A percentile compares a stretch with the other conserved stretches of the same genome.
Conservation (phyloP, 2,113 vertebrate species). For the Haplochromis vanheusdeni region DNA sequence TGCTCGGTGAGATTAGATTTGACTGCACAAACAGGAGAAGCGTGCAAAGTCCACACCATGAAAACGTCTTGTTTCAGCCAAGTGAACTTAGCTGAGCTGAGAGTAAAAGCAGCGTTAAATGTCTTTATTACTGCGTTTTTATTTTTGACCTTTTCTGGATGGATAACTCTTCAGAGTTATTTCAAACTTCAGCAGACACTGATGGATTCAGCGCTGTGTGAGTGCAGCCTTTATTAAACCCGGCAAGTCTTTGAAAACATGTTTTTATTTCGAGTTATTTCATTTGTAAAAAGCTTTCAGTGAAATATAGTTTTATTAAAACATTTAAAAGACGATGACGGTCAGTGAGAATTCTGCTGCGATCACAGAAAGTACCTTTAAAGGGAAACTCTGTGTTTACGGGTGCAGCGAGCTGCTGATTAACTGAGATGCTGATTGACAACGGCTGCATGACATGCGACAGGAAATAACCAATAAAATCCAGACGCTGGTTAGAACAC, state of each 20-base stretch:
- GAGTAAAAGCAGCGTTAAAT: not conserved
- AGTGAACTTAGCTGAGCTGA: not conserved
- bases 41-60: not conserved
- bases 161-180: not conserved
- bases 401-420: not conserved
- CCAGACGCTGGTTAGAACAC: not conserved
- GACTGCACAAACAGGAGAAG: not conserved
- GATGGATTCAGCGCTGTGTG: not conserved
- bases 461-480: not conserved
- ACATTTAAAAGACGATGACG: rapidly evolving
- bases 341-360: not conserved
- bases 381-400: not conserved
- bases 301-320: not conserved
- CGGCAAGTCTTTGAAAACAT: not conserved
- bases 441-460: not conserved
- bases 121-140: not conserved
- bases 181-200: not conserved
- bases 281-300: not conserved
- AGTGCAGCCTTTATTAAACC: not conserved
- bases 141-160: not conserved
- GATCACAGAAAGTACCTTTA: not conserved
- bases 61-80: not conserved
- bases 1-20: not conserved
- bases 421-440: not conserved
- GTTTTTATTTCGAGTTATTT: not conserved